phyloP scores from a whole-genome alignment of 2,113 vertebrate species.

The Bostrychus sinensis region DNA sequence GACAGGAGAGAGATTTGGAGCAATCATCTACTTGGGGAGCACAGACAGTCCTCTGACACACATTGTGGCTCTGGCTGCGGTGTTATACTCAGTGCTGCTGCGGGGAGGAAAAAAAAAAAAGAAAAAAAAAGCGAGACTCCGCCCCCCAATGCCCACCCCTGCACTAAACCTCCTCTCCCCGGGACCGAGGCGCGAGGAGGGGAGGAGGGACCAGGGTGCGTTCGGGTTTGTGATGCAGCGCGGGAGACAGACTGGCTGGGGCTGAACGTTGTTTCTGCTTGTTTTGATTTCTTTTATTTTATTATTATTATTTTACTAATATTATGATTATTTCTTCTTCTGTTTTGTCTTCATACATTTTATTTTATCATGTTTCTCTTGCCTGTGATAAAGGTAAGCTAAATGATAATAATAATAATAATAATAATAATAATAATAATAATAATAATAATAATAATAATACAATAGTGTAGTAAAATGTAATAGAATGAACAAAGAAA shows the following conservation, averaged over 20 bases:
- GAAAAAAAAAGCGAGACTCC: constrained; percentile 46
- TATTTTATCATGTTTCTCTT: background rate
- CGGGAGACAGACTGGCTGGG: constrained; percentile 57
- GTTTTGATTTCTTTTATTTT: background rate
- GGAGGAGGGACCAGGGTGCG: constrained; percentile 24
- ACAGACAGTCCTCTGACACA: constrained; percentile 77
- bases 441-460: no score
- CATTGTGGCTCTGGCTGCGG: constrained; percentile 60
- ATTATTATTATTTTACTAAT: no score
- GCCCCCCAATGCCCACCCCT: constrained; percentile 21
- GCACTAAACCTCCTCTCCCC: background rate
- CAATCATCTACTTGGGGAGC: constrained; percentile 74
- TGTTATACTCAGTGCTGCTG: constrained; percentile 57
- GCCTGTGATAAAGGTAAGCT: no score
- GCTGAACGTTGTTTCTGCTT: background rate
- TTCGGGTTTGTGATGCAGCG: constrained; percentile 54
- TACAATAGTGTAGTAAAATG: background rate
- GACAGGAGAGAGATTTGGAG: constrained; percentile 63
- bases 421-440: background rate
- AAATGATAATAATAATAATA: constrained; percentile 16
- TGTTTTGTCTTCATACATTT: background rate
- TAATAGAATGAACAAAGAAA: background rate
- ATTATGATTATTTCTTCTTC: background rate
- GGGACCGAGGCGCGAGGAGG: constrained; percentile 18
- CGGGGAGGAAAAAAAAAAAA: constrained; percentile 26